Conservation (phyloP, 1,140 invertebrate genomes). For the Phymorhynchus buccinoides region DNA sequence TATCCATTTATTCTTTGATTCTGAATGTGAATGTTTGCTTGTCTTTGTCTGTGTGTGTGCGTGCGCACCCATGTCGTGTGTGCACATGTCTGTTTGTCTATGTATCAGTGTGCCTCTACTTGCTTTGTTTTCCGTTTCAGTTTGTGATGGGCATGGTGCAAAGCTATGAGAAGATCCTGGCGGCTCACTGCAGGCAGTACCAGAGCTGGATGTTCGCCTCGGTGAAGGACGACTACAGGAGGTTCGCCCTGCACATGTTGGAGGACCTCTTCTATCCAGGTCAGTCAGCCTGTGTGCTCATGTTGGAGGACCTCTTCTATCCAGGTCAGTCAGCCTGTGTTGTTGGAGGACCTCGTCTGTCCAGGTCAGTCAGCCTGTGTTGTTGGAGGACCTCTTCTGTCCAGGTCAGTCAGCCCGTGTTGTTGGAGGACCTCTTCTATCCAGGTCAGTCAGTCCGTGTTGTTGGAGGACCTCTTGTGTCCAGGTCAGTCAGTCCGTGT, state of each 20-base stretch:
- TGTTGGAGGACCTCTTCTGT: no score
- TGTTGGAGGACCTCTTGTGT: no score
- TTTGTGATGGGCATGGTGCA: constrained; percentile 41
- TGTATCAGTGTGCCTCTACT: background rate
- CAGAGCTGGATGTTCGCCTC: constrained; percentile 47
- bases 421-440: no score
- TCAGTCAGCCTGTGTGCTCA: constrained; percentile 21
- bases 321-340: no score
- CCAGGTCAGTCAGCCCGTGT: no score
- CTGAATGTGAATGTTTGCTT: background rate
- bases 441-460: no score
- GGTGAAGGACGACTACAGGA: constrained; percentile 20
- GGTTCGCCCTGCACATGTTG: constrained; percentile 43
- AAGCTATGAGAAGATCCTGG: constrained; percentile 41
- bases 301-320: no score
- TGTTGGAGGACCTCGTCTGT: no score
- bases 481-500: no score
- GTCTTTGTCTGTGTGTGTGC: background rate
- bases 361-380: no score
- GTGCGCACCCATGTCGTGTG: background rate
- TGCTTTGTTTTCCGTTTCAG: constrained; percentile 18
- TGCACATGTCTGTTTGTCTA: background rate
- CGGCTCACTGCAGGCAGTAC: constrained; percentile 42
- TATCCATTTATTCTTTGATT: no score
- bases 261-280: constrained; percentile 45